Percentiles rank a stretch among this genome's conserved stretches.
Evolutionary conservation across 2,113 vertebrate genomes (phyloP).

Genomic region (Cyanoderma ruficeps): DNA sequence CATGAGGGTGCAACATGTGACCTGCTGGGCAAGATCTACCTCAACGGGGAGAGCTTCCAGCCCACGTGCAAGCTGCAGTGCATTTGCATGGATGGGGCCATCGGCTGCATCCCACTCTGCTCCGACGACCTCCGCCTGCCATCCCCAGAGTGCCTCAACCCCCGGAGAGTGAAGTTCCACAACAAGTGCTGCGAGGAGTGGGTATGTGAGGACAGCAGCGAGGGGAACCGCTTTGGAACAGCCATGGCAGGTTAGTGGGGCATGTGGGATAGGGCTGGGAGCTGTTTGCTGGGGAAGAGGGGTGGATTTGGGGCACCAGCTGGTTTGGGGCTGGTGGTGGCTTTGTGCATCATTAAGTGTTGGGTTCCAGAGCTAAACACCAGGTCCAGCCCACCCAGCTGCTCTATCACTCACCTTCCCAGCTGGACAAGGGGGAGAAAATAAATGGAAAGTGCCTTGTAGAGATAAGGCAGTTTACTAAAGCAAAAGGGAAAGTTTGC

Average conservation of each 20-base stretch:
- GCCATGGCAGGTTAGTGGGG: slow-evolving; percentile 54
- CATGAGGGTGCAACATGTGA: slow-evolving; percentile 75
- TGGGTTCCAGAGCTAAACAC: background rate
- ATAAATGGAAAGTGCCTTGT: background rate
- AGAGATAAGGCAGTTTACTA: background rate
- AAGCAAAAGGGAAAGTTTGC: background rate
- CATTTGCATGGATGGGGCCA: slow-evolving; percentile 79
- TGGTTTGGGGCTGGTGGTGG: background rate
- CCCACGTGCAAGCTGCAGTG: slow-evolving; percentile 83
- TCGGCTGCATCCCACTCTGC: slow-evolving; percentile 78
- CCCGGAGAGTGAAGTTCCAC: slow-evolving; percentile 59
- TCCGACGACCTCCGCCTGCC: slow-evolving; percentile 63
- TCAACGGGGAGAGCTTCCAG: slow-evolving; percentile 79
- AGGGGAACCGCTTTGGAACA: slow-evolving; percentile 43
- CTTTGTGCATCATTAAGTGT: background rate
- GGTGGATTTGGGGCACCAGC: rapidly evolving
- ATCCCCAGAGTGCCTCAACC: slow-evolving; percentile 71
- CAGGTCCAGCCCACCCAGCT: background rate
- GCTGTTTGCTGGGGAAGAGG: background rate
- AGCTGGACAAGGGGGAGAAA: background rate
- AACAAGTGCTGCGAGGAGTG: slow-evolving; percentile 82
- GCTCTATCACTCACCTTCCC: background rate
- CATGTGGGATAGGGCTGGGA: rapidly evolving
- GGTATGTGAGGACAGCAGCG: slow-evolving; percentile 66
- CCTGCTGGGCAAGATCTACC: slow-evolving; percentile 77